A percentile compares a stretch with the other conserved stretches of the same genome.
Conservation (phyloP, 1,140 invertebrate genomes). For the Arion vulgaris region DNA sequence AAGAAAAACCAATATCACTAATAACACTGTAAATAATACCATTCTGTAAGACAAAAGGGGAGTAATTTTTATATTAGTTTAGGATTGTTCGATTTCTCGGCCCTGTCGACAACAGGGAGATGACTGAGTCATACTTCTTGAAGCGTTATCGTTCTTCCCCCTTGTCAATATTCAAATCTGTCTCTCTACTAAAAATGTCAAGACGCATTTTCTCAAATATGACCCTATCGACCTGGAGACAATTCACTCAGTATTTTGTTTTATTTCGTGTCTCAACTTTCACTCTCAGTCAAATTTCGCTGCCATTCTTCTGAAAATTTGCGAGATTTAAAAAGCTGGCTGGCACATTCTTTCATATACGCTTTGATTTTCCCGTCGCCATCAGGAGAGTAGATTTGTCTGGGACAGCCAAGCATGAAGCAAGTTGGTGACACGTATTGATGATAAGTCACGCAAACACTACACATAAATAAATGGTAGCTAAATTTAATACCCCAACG, state of each 20-base stretch:
- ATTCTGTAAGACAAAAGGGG: slow-evolving; percentile 38
- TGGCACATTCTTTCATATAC: neutral
- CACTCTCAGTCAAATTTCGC: neutral
- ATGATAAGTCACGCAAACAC: too few relatives aligned
- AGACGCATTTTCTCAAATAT: neutral
- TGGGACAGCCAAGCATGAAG: too few relatives aligned
- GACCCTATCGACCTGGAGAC: neutral
- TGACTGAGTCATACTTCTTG: slow-evolving; percentile 38
- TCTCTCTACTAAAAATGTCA: neutral
- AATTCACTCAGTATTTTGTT: neutral
- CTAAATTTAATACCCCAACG: too few relatives aligned
- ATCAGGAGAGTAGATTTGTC: too few relatives aligned
- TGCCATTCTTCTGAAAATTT: neutral
- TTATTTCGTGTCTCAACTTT: neutral
- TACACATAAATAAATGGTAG: too few relatives aligned
- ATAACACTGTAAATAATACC: too few relatives aligned
- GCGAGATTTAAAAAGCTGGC: neutral
- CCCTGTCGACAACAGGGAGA: slow-evolving; percentile 27
- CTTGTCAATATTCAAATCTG: slow-evolving; percentile 38
- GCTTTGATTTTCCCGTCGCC: too few relatives aligned
- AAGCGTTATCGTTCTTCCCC: slow-evolving; percentile 28
- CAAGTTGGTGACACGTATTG: too few relatives aligned
- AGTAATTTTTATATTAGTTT: slow-evolving; percentile 35
- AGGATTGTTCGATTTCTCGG: slow-evolving; percentile 23
- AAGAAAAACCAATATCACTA: too few relatives aligned